Conservation (phyloP, 2,888 invertebrate species). For the Amblyjoppa fuscipennis region DNA sequence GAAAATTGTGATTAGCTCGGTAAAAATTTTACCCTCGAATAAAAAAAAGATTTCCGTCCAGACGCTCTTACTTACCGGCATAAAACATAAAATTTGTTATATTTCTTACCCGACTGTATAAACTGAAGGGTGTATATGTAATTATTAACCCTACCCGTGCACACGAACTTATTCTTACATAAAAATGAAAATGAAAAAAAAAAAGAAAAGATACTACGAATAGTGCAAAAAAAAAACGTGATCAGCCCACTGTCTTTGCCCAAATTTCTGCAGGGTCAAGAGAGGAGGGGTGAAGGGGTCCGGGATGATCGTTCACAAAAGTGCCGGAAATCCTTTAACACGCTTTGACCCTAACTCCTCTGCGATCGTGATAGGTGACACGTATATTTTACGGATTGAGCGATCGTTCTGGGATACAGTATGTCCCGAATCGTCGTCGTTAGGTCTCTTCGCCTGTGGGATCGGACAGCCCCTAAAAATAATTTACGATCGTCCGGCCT, state of each 20-base stretch:
- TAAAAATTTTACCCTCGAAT: no score
- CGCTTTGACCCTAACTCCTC: not conserved
- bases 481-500: conserved; percentile 50
- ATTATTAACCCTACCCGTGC: no score
- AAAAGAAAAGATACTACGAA: not conserved
- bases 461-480: conserved; percentile 49
- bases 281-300: not conserved
- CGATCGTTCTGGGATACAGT: conserved; percentile 40
- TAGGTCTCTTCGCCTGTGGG: conserved; percentile 3
- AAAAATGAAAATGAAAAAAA: not conserved
- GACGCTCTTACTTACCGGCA: no score
- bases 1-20: no score
- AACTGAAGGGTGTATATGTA: no score
- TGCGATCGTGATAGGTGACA: conserved; percentile 37
- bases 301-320: conserved; percentile 31
- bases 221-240: not conserved
- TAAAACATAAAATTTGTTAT: no score
- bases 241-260: not conserved
- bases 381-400: conserved; percentile 57
- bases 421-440: conserved; percentile 5
- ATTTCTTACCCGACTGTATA: no score
- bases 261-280: not conserved
- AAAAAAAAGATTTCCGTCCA: no score
- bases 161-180: no score
- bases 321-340: conserved; percentile 24